Conservation (phyloP, 2,888 invertebrate species). For the Syrista parreyssii region DNA sequence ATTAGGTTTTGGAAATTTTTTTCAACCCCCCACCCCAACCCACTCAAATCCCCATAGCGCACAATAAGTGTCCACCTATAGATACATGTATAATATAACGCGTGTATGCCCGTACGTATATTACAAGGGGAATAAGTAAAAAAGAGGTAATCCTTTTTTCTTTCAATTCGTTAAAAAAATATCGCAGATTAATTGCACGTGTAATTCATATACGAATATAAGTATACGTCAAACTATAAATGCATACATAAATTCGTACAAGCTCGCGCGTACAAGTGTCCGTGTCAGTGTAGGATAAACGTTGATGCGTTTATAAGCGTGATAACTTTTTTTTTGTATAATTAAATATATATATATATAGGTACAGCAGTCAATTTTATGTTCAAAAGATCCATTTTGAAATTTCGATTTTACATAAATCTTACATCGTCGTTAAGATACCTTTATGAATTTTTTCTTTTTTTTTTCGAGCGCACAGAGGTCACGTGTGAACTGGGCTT, state of each 20-base stretch:
- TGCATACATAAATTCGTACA: background rate
- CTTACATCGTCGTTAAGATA: conserved; percentile 5
- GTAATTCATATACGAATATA: background rate
- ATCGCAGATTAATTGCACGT: background rate
- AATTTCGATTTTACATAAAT: background rate
- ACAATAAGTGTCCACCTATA: background rate
- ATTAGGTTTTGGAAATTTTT: conserved; percentile 2
- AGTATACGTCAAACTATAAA: background rate
- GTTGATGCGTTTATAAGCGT: background rate
- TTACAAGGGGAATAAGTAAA: background rate
- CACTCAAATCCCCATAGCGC: background rate
- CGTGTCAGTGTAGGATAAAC: background rate
- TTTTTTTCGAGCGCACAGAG: conserved; percentile 16
- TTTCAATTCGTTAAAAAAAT: background rate
- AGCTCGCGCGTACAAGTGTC: background rate
- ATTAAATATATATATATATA: background rate
- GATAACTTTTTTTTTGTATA: background rate
- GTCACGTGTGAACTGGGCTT: conserved; percentile 22
- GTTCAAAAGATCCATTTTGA: background rate
- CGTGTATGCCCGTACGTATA: background rate
- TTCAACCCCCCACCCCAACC: background rate
- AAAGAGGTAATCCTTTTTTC: background rate
- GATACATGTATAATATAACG: background rate
- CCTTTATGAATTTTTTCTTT: background rate
- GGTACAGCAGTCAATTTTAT: background rate